Evolutionary conservation across 1,140 invertebrate genomes (phyloP).

Genomic region (Hyposmocoma kahamanoa): DNA sequence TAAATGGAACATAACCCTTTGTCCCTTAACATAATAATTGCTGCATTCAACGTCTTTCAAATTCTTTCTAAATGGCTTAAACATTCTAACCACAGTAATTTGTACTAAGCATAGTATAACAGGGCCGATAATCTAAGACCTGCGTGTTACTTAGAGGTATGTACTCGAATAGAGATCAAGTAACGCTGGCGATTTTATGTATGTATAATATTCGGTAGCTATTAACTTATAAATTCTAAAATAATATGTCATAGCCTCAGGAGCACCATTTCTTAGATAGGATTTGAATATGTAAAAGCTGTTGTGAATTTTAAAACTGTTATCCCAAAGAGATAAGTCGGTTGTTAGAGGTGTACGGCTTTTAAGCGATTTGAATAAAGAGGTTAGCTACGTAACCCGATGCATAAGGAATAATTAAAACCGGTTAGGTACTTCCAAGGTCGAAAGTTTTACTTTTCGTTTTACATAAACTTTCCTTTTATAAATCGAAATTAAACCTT

Average conservation of each 20-base stretch:
- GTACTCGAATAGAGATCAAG: background rate
- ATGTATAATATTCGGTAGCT: conserved; percentile 23
- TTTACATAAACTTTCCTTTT: no score
- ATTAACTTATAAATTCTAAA: conserved; percentile 39
- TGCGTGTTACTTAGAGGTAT: no score
- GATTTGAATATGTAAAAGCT: conserved; percentile 33
- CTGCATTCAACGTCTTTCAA: conserved; percentile 15
- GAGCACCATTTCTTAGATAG: conserved; percentile 31
- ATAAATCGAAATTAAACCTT: no score
- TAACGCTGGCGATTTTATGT: conserved; percentile 16
- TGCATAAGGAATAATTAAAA: no score
- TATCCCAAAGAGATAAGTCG: no score
- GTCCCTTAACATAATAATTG: conserved; percentile 26
- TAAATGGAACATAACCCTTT: conserved; percentile 18
- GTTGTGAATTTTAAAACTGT: no score
- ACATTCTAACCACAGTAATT: conserved; percentile 36
- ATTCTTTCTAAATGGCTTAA: conserved; percentile 36
- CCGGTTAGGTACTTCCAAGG: no score
- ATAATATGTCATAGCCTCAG: conserved; percentile 39
- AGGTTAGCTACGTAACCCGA: no score
- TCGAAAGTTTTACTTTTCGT: no score
- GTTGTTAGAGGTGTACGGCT: no score
- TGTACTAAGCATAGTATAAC: conserved; percentile 17
- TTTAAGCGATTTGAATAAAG: no score
- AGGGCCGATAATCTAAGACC: no score